Evolutionary conservation across 1,140 invertebrate species (phyloP).

Genomic region (Diploscapter pachys): DNA sequence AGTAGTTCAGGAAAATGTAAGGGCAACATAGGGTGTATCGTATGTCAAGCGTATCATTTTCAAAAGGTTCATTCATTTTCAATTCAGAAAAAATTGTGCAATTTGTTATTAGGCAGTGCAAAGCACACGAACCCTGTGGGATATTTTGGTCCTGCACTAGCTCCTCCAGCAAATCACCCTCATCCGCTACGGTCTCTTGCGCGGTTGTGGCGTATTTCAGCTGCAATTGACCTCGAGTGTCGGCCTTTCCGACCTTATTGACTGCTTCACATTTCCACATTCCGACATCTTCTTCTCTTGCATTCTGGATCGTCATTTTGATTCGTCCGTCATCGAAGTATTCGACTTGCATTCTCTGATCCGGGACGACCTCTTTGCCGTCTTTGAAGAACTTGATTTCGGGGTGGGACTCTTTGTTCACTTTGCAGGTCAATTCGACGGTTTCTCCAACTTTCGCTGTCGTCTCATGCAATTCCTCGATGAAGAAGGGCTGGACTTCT

Average conservation of each 20-base stretch:
- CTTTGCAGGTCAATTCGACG: slow-evolving; percentile 46
- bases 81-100: no score
- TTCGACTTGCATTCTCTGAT: slow-evolving; percentile 43
- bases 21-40: no score
- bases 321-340: slow-evolving; percentile 49
- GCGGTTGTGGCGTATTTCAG: slow-evolving; percentile 29
- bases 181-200: slow-evolving; percentile 19
- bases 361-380: slow-evolving; percentile 40
- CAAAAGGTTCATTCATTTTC: no score
- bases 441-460: slow-evolving; percentile 48
- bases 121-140: no score
- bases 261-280: slow-evolving; percentile 45
- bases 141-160: slow-evolving; percentile 6
- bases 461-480: slow-evolving; percentile 46
- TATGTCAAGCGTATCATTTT: no score
- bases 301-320: slow-evolving; percentile 42
- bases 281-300: slow-evolving; percentile 47
- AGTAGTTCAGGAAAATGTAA: no score
- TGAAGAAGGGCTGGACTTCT: slow-evolving; percentile 47
- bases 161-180: slow-evolving; percentile 29
- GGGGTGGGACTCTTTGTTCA: slow-evolving; percentile 51
- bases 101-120: no score
- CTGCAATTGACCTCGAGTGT: slow-evolving; percentile 36
- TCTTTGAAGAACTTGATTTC: slow-evolving; percentile 52
- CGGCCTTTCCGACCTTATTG: slow-evolving; percentile 35